Evolutionary conservation across 1,140 invertebrate species (phyloP), one percentile per base, ranked within the genome.

Genomic region (Lordiphosa clarofinis): DNA sequence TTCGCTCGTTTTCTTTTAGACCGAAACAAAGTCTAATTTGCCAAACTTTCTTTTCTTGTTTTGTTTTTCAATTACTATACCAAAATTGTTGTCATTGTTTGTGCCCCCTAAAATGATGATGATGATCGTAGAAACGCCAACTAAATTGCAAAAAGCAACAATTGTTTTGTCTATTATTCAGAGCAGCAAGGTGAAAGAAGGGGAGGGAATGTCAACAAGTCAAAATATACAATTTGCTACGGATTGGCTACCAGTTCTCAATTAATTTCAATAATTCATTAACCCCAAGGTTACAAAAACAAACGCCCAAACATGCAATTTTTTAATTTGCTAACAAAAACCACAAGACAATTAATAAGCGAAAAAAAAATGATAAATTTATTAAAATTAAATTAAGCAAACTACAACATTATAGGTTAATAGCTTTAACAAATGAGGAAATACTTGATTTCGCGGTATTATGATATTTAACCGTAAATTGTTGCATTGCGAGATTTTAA

Each of bases 261-360:
- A 55, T 65, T 42, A 64, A 64, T 64, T 64, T 64, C 35, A 64
- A 64, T 65, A 64, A 64, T 46, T 40, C 60, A 65, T 64, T 55
- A 21, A 55, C 21, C 64, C 53, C 61, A 64, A 64, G 61, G 61
- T 28, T 8, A 42, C 13, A 19, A 42, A 19, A 54, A 64, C 6
- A 43, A 46, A 63, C 40, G 28, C n/a, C 42, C 36, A 47, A 47
- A 8, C 31, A 15, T 19, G 28, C 28, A 24, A 24, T 24, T 24
- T 24, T 5, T 24, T 24, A 24, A 24, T 24, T 24, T 24, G 4
- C 21, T 6, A 24, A 24, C 21, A 31, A 31, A 31, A 31, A 31
- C 28, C 28, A 31, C 28, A 31, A 31, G 7, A 31, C 28, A 31
- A 31, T 31, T 31, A 31, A 31, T 8, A 31, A 31, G 28, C 6